Conservation (phyloP, 2,888 invertebrate species). For the Cantharis rustica region DNA sequence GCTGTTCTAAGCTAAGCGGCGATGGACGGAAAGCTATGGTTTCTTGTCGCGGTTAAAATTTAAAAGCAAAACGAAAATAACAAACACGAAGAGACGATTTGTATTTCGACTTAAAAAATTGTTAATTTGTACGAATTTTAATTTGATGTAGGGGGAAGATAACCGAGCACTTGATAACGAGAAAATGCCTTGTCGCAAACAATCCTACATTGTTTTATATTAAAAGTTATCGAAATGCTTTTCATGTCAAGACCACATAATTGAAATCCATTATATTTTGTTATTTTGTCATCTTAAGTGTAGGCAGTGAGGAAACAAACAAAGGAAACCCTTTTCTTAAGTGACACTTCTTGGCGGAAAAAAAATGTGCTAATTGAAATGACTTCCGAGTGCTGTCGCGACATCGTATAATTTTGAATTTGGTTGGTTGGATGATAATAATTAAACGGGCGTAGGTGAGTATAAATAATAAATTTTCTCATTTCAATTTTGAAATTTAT, state of each 20-base stretch:
- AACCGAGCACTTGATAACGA: background rate
- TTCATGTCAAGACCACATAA: slow-evolving; percentile 28
- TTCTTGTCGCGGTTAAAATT: too few relatives aligned
- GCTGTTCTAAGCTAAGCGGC: too few relatives aligned
- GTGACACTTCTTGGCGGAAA: slow-evolving; percentile 15
- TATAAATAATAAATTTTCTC: slow-evolving; percentile 22
- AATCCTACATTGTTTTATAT: background rate
- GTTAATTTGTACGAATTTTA: background rate
- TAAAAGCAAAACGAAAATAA: too few relatives aligned
- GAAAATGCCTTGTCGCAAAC: background rate
- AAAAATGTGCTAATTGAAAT: slow-evolving; percentile 9
- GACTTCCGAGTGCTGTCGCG: background rate
- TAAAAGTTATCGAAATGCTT: background rate
- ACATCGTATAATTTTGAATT: background rate
- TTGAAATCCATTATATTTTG: slow-evolving; percentile 34
- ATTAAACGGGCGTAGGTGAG: background rate
- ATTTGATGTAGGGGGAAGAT: background rate
- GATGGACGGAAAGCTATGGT: too few relatives aligned
- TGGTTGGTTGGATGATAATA: background rate
- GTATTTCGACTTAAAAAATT: background rate
- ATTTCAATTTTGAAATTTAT: slow-evolving; percentile 30
- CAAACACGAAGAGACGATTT: too few relatives aligned
- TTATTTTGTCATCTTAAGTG: slow-evolving; percentile 29
- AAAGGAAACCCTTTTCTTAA: slow-evolving; percentile 15
- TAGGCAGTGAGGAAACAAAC: slow-evolving; percentile 15